phyloP scores from a whole-genome alignment of 2,888 invertebrate species.

The Spisula subtruncata region DNA sequence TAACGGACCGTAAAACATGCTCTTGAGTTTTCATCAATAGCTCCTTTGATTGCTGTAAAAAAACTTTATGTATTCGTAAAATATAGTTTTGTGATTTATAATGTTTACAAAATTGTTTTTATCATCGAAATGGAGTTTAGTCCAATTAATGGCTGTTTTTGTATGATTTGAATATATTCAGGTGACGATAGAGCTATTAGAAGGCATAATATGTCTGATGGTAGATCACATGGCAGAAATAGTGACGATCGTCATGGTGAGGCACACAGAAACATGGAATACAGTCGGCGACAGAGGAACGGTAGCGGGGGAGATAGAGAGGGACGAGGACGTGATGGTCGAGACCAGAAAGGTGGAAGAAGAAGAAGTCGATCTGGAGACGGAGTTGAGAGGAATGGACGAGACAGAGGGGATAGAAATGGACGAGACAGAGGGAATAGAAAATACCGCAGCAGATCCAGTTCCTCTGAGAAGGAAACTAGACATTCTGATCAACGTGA shows the following conservation, averaged over 20 bases:
- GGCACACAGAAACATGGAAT: background rate
- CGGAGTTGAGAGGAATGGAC: constrained; percentile 3
- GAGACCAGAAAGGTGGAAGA: background rate
- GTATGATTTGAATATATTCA: background rate
- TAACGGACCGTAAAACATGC: too few relatives aligned
- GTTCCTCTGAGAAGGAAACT: background rate
- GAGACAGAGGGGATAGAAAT: constrained; percentile 25
- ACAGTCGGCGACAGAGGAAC: background rate
- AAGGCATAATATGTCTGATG: background rate
- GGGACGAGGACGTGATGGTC: constrained; percentile 6
- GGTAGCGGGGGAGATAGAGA: background rate
- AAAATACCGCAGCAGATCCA: constrained; percentile 12
- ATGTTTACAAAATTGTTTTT: too few relatives aligned
- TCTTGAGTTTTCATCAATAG: too few relatives aligned
- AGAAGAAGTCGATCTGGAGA: constrained; percentile 19
- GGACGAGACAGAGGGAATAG: constrained; percentile 30
- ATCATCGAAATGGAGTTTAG: too few relatives aligned
- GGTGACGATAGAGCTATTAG: constrained; percentile 20
- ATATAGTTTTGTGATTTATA: too few relatives aligned
- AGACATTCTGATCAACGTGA: background rate
- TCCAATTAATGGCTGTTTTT: too few relatives aligned
- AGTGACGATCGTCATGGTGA: background rate
- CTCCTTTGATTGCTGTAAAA: too few relatives aligned
- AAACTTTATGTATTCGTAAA: too few relatives aligned
- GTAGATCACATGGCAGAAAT: constrained; percentile 13